A percentile compares a stretch with the other conserved stretches of the same genome.
Evolutionary conservation across 2,797 vertebrate genomes (phyloP).

Genomic region (Crocodylus rhombifer): DNA sequence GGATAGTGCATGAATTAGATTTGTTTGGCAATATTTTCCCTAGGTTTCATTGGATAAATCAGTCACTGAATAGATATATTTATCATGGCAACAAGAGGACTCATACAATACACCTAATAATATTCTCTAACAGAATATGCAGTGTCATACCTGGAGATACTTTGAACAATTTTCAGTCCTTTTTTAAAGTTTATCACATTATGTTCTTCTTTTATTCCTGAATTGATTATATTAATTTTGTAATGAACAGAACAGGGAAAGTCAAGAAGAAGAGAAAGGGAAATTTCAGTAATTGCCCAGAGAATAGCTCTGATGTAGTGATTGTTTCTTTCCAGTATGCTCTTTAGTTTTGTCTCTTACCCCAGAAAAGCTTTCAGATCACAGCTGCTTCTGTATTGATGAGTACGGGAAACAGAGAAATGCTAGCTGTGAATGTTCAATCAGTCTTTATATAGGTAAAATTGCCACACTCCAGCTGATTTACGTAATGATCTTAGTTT

Average conservation of each 20-base stretch:
- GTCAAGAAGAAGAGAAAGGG: conserved; percentile 9
- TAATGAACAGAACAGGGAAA: conserved; percentile 25
- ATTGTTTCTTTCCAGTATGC: conserved; percentile 52
- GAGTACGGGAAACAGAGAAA: conserved; percentile 58
- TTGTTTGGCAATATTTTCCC: background rate
- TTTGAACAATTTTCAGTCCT: too few species aligned
- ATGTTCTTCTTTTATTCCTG: too few species aligned
- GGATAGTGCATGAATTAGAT: conserved; percentile 7
- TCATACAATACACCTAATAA: conserved; percentile 39
- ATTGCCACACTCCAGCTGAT: conserved; percentile 57
- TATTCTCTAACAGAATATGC: conserved; percentile 2
- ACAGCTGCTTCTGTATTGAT: conserved; percentile 69
- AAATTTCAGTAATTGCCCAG: conserved; percentile 19
- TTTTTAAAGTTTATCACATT: too few species aligned
- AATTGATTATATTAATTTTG: conserved; percentile 28
- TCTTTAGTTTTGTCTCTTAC: conserved; percentile 54
- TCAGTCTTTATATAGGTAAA: conserved; percentile 66
- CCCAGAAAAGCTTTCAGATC: conserved; percentile 71
- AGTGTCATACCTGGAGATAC: background rate
- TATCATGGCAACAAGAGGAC: conserved; percentile 14
- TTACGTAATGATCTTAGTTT: conserved; percentile 57
- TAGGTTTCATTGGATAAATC: conserved; percentile 20
- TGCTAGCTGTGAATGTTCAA: conserved; percentile 57
- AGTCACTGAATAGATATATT: conserved; percentile 8
- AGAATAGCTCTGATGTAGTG: conserved; percentile 52